Conservation (phyloP, 2,113 vertebrate genomes). For the Psittacula cyanocephala region DNA sequence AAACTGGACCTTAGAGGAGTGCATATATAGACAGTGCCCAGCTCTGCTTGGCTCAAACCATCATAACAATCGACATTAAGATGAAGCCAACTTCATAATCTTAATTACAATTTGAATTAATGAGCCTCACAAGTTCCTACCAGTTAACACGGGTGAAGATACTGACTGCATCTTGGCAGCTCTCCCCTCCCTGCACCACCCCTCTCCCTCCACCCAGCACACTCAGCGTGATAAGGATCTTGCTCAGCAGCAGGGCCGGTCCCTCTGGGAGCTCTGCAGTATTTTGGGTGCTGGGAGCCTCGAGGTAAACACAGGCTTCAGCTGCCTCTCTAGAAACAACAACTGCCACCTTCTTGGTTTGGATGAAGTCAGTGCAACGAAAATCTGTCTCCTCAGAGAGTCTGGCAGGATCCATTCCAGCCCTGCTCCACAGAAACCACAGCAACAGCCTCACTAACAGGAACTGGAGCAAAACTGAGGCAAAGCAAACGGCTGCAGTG, state of each 20-base stretch:
- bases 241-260: neutral
- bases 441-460: neutral
- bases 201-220: neutral
- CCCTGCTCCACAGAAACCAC: neutral
- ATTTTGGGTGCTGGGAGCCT: neutral
- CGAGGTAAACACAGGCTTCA: neutral
- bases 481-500: neutral
- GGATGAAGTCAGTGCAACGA: neutral
- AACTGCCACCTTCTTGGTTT: neutral
- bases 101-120: neutral
- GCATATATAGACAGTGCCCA: neutral
- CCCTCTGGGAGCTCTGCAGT: neutral
- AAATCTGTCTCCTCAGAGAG: neutral
- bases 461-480: neutral
- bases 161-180: neutral
- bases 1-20: neutral
- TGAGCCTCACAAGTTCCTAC: neutral
- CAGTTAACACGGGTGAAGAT: neutral
- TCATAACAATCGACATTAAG: rapidly evolving
- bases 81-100: neutral
- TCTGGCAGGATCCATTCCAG: neutral
- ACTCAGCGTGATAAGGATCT: neutral
- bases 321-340: neutral
- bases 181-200: neutral
- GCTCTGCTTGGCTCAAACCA: neutral